Percentiles rank a stretch among this genome's conserved stretches.
Conservation (phyloP, 1,140 invertebrate genomes). For the Zaprionus capensis region DNA sequence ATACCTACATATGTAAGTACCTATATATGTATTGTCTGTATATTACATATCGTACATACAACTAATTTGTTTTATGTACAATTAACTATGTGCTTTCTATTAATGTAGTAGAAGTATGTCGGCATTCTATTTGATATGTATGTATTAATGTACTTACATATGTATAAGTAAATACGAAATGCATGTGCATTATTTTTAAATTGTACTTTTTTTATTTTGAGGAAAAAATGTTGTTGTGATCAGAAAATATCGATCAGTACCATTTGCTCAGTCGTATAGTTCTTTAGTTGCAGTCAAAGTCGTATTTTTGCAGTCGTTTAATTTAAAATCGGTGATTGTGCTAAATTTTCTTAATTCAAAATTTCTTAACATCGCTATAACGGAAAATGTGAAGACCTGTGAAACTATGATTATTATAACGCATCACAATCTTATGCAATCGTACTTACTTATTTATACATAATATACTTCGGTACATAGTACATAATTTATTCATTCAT, state of each 20-base stretch:
- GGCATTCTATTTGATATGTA: conserved; percentile 17
- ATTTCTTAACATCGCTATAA: background rate
- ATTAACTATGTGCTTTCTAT: conserved; percentile 10
- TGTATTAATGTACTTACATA: conserved; percentile 11
- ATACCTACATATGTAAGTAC: conserved; percentile 14
- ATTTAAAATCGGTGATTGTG: conserved; percentile 22
- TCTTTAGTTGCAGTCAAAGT: conserved; percentile 72
- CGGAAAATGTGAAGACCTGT: background rate
- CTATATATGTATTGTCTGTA: conserved; percentile 6
- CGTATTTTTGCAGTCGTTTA: conserved; percentile 44
- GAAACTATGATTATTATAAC: background rate
- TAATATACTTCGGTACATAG: background rate
- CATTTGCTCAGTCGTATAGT: conserved; percentile 66
- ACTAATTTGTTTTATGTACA: conserved; percentile 19
- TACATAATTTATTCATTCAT: background rate
- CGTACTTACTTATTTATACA: background rate
- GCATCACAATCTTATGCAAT: background rate
- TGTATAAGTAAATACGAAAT: conserved; percentile 46
- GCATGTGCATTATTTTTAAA: conserved; percentile 79
- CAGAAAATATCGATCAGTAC: conserved; percentile 71
- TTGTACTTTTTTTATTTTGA: conserved; percentile 63
- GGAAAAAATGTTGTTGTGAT: conserved; percentile 73
- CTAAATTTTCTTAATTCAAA: conserved; percentile 32
- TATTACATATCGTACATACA: conserved; percentile 9
- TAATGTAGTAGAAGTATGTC: conserved; percentile 15